Evolutionary conservation across 2,888 invertebrate species (phyloP).

Genomic region (Antheraea assamensis): DNA sequence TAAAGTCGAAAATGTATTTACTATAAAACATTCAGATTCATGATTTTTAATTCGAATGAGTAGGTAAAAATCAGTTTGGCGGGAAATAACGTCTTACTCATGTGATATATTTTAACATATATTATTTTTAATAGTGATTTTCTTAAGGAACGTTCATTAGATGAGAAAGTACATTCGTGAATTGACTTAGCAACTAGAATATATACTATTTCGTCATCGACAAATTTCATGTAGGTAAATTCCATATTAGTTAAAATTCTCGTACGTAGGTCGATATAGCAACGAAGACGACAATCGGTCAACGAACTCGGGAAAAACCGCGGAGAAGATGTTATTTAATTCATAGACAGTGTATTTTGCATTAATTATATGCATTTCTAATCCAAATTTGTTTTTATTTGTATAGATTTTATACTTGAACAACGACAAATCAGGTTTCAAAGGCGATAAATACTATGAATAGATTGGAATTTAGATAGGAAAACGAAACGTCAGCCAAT

Average conservation of each 20-base stretch:
- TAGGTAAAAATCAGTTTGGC: constrained; percentile 44
- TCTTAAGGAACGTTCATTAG: not conserved
- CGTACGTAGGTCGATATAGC: constrained; percentile 19
- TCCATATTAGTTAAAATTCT: constrained; percentile 1
- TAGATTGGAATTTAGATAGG: not conserved
- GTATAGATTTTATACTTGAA: not conserved
- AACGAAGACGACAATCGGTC: constrained; percentile 37
- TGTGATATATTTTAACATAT: constrained; percentile 25
- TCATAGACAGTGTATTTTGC: constrained; percentile 31
- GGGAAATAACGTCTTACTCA: constrained; percentile 45
- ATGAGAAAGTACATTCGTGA: not conserved
- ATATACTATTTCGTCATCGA: not conserved
- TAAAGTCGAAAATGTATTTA: constrained; percentile 21
- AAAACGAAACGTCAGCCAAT: no score
- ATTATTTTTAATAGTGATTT: not conserved
- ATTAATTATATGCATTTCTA: not conserved
- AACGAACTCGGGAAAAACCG: constrained; percentile 42
- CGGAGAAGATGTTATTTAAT: constrained; percentile 35
- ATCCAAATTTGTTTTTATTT: not conserved
- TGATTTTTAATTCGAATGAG: constrained; percentile 54
- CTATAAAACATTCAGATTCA: constrained; percentile 32
- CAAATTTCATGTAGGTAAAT: not conserved
- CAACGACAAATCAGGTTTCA: not conserved
- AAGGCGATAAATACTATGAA: not conserved
- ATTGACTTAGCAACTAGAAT: not conserved